Conservation (phyloP, 1,140 invertebrate genomes). For the Hycleus phaleratus region DNA sequence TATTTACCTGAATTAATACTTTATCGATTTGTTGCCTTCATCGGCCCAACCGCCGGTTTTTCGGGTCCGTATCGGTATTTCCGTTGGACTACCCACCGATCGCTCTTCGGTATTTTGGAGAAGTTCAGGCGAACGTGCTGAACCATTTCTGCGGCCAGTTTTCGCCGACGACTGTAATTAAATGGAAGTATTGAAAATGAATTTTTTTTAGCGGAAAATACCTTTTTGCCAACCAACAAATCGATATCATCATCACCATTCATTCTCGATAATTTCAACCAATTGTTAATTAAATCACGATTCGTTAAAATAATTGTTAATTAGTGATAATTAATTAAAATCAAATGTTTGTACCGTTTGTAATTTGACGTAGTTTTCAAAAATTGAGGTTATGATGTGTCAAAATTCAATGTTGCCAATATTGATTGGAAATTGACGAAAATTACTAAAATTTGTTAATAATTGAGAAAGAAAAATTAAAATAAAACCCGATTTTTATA, state of each 20-base stretch:
- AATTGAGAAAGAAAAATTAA: too few relatives aligned
- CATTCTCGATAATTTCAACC: slow-evolving; percentile 9
- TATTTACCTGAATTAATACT: slow-evolving; percentile 4
- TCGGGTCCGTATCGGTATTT: slow-evolving; percentile 21
- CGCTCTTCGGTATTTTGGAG: slow-evolving; percentile 12
- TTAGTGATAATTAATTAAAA: too few relatives aligned
- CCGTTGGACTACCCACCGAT: slow-evolving; percentile 11
- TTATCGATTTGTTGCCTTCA: slow-evolving; percentile 34
- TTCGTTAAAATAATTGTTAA: too few relatives aligned
- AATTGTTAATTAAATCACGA: too few relatives aligned
- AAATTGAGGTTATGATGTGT: too few relatives aligned
- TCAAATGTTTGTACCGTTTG: too few relatives aligned
- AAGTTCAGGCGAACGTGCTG: slow-evolving; percentile 15
- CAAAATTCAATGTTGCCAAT: too few relatives aligned
- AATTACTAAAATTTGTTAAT: too few relatives aligned
- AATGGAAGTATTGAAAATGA: neutral
- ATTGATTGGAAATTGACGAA: too few relatives aligned
- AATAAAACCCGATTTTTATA: too few relatives aligned
- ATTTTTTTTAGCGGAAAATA: slow-evolving; percentile 8
- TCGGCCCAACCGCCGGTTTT: slow-evolving; percentile 37
- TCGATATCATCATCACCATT: slow-evolving; percentile 35
- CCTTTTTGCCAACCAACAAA: slow-evolving; percentile 29
- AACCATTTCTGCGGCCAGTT: slow-evolving; percentile 31
- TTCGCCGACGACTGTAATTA: slow-evolving; percentile 21
- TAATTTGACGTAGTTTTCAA: too few relatives aligned